A percentile compares a stretch with the other conserved stretches of the same genome.
Conservation (phyloP, 37 sponge, comb jelly and placozoan species). For the Lycopodina hypogea region DNA sequence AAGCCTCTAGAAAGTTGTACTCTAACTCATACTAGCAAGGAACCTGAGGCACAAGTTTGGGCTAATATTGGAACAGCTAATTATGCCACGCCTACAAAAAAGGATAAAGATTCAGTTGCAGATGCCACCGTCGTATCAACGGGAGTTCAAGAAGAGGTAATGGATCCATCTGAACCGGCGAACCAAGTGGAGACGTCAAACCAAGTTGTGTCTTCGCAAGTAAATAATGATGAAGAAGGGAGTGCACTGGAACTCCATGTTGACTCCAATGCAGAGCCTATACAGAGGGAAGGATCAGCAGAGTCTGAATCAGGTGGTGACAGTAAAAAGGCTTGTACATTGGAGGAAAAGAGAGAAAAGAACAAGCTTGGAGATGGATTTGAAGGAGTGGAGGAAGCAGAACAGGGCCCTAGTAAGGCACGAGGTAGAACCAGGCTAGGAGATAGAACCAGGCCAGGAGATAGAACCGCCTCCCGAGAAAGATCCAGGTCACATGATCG, state of each 20-base stretch:
- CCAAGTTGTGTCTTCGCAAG: not conserved
- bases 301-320: not conserved
- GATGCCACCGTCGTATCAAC: too few relatives aligned
- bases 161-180: not conserved
- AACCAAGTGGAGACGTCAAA: too few relatives aligned
- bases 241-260: constrained; percentile 19
- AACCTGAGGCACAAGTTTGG: constrained; percentile 44
- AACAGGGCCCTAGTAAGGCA: not conserved
- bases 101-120: not conserved
- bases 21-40: constrained; percentile 33
- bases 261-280: constrained; percentile 30
- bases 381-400: not conserved
- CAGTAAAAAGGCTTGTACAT: constrained; percentile 1
- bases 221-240: constrained; percentile 9
- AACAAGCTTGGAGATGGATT: not conserved
- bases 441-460: not conserved
- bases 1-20: constrained; percentile 21
- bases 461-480: not conserved
- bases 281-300: not conserved
- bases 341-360: not conserved
- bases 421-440: not conserved
- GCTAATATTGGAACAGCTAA: constrained; percentile 28
- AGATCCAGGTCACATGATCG: not conserved
- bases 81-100: not conserved
- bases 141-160: not conserved